phyloP scores from a whole-genome alignment of 2,888 invertebrate genomes.

The Monochamus alternatus region DNA sequence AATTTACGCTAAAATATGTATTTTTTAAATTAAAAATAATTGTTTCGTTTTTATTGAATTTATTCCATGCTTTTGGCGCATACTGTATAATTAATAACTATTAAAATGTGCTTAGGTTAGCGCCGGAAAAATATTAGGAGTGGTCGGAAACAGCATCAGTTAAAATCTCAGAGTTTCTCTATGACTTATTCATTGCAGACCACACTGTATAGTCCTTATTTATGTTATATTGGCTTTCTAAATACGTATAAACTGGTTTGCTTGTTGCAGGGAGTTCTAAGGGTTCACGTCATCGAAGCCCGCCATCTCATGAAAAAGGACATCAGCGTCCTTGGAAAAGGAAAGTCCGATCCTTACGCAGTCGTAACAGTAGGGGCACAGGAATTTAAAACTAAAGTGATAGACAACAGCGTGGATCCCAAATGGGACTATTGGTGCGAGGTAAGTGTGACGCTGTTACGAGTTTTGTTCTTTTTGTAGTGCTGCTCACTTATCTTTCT shows the following conservation, averaged over 20 bases:
- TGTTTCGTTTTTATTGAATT: too few relatives aligned
- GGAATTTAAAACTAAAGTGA: constrained; percentile 93
- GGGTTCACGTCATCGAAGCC: constrained; percentile 95
- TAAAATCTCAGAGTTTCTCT: too few relatives aligned
- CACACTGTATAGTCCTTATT: neutral
- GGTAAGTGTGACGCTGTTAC: constrained; percentile 74
- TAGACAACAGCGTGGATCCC: constrained; percentile 95
- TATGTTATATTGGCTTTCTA: neutral
- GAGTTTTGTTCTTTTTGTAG: constrained; percentile 11
- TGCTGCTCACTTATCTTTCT: constrained; percentile 35
- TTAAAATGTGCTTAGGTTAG: too few relatives aligned
- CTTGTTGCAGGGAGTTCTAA: constrained; percentile 85
- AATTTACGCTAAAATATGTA: too few relatives aligned
- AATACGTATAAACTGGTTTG: neutral
- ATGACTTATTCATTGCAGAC: too few relatives aligned
- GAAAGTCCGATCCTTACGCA: constrained; percentile 98
- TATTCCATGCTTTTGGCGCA: too few relatives aligned
- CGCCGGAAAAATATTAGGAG: too few relatives aligned
- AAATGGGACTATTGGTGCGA: constrained; percentile 99
- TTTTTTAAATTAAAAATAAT: too few relatives aligned
- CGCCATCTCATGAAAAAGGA: constrained; percentile 97
- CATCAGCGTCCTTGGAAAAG: constrained; percentile 89
- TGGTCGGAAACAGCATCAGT: too few relatives aligned
- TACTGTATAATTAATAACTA: too few relatives aligned
- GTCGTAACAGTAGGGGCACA: constrained; percentile 93